Base-by-base conservation (phyloP, 2,113 vertebrate species). In the Salvelinus fontinalis region DNA sequence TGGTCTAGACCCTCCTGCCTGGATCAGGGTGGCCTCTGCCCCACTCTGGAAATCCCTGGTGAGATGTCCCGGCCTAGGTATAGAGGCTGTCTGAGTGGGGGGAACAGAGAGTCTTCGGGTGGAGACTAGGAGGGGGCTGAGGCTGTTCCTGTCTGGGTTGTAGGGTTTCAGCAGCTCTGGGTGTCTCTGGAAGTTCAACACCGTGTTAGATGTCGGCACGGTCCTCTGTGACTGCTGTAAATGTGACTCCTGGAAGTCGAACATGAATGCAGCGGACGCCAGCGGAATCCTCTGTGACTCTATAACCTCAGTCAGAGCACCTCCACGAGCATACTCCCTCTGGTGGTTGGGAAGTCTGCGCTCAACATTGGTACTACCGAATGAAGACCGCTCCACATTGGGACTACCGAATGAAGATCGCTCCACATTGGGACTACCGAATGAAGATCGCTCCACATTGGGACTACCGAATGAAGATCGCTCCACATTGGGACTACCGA, bases 161-260 rank as follows among this genome's bases (percentile, higher is more conserved):
- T 97, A 97, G 7, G 96, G 96, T 89, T 92, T 92, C 69, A 97
- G 81, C 57, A 97, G 90, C 89, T 97, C 96, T 1, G 97, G 96
- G 78, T 95, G 93, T 77, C 87, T 94, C 86, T 97, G 95, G 79
- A 95, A 97, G 90, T 98, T 95, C 73, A 97, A 88, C 69, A 87
- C 29, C 0, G 86, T 88, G 14, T 54, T 54, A 16, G 59, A 62
- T 11, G n/a, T 3, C 59, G 9, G 7, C 31, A 57, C 70, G 68
- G 84, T 91, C 9, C 72, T n/a, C 5, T 83, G 27, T 12, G 81
- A 76, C 12, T 89, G 49, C 49, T 51, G 49, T 51, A 51, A 51
- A 51, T 12, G 3, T 4, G 49, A 54, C 13, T 54, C 51, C 51
- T 13, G 16, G 14, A 54, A 18, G 51, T 54, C 51, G 14, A 18